phyloP scores from a whole-genome alignment of 2,797 vertebrate species.

The Numenius phaeopus region DNA sequence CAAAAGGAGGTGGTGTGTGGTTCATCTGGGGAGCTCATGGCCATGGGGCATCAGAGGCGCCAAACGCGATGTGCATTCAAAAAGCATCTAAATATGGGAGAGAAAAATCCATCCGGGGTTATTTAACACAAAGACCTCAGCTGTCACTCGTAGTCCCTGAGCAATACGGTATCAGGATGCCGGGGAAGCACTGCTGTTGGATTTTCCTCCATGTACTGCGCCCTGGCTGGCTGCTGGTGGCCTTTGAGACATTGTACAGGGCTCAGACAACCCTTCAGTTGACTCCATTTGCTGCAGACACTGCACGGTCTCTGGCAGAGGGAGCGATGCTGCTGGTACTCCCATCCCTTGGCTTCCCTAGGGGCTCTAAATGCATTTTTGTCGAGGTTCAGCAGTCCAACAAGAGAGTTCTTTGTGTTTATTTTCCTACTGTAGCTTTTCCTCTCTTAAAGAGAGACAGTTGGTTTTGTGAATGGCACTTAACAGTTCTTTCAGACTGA shows the following conservation, averaged over 20 bases:
- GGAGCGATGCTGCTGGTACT: neutral
- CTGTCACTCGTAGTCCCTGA: neutral
- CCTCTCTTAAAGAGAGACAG: neutral
- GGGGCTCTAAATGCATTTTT: neutral
- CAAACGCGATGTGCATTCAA: neutral
- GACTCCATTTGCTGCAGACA: neutral
- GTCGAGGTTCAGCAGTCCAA: neutral
- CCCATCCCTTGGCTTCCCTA: neutral
- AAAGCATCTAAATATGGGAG: neutral
- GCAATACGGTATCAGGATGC: neutral
- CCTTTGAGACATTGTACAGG: neutral
- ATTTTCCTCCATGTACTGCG: neutral
- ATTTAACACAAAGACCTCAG: neutral
- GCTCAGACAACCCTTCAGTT: neutral
- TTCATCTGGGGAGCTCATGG: neutral
- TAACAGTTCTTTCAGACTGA: neutral
- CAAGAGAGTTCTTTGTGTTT: neutral
- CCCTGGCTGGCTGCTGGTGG: neutral
- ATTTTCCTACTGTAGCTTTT: neutral
- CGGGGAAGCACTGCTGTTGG: neutral
- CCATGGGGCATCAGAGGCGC: accelerated
- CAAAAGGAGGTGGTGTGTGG: neutral
- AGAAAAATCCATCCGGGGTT: neutral
- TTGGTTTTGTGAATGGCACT: neutral
- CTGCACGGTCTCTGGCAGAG: neutral